These are phyloP conservation scores for Spodoptera picta DNA, from an alignment of 2,888 invertebrate genomes.

Conservation along the genomic window DNA sequence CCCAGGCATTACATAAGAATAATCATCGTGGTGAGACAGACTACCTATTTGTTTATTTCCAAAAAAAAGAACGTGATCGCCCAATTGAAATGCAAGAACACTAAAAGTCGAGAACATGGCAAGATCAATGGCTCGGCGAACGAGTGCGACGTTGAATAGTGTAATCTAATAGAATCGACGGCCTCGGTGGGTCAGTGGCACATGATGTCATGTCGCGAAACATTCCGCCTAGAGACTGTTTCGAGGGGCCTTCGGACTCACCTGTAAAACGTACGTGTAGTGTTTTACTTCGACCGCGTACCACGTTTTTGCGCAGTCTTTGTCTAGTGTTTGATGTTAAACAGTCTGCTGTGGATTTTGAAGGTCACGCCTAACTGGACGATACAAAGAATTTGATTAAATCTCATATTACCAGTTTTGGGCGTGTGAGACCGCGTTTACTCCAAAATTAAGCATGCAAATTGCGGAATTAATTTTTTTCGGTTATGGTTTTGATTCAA, in stretches of 20 bases:
- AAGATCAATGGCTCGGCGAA: slow-evolving; percentile 60
- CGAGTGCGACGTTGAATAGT: slow-evolving; percentile 61
- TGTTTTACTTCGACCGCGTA: slow-evolving; percentile 56
- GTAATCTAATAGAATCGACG: slow-evolving; percentile 70
- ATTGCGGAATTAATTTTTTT: slow-evolving; percentile 28
- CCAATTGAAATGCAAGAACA: slow-evolving; percentile 55
- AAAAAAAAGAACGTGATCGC: slow-evolving; percentile 50
- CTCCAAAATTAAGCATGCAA: slow-evolving; percentile 38
- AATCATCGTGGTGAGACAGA: slow-evolving; percentile 42
- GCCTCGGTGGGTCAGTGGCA: slow-evolving; percentile 86
- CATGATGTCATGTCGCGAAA: slow-evolving; percentile 82
- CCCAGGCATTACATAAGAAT: slow-evolving; percentile 50
- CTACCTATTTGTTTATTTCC: slow-evolving; percentile 48
- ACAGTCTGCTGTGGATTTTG: slow-evolving; percentile 52
- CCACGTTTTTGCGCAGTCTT: slow-evolving; percentile 56
- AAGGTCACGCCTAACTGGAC: slow-evolving; percentile 46
- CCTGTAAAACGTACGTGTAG: slow-evolving; percentile 56
- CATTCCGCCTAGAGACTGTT: slow-evolving; percentile 70
- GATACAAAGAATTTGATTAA: slow-evolving; percentile 54
- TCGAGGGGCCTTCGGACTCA: slow-evolving; percentile 63
- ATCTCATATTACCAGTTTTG: slow-evolving; percentile 54
- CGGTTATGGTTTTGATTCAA: slow-evolving; percentile 17
- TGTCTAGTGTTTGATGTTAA: slow-evolving; percentile 58
- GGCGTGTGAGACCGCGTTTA: slow-evolving; percentile 32
- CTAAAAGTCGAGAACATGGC: slow-evolving; percentile 46